phyloP scores from a whole-genome alignment of 2,113 vertebrate genomes.

The Ptilorrhoa leucosticta region DNA sequence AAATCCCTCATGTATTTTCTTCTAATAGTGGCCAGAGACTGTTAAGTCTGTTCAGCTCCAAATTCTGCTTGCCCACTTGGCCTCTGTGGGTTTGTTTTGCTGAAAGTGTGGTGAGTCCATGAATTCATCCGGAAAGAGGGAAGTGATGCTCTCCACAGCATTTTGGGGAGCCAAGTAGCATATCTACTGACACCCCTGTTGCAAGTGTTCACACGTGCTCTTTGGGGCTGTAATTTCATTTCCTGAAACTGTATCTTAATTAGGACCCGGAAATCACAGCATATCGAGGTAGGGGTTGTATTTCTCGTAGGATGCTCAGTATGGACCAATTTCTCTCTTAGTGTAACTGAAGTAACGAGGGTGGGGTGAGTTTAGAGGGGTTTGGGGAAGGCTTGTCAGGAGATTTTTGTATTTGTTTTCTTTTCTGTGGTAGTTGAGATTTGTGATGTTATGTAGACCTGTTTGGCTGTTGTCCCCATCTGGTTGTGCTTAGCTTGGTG shows the following conservation, averaged over 20 bases:
- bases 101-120: not conserved
- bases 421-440: not conserved
- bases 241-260: not conserved
- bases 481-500: not conserved
- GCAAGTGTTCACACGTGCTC: fast-evolving
- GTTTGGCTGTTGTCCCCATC: not conserved
- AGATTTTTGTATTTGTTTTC: not conserved
- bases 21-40: not conserved
- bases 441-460: not conserved
- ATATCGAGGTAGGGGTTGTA: fast-evolving
- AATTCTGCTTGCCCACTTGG: not conserved
- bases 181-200: not conserved
- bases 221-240: not conserved
- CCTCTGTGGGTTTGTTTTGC: not conserved
- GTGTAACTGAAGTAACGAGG: not conserved
- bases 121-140: not conserved
- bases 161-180: not conserved
- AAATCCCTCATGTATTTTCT: not conserved
- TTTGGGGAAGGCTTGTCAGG: fast-evolving
- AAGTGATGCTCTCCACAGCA: not conserved
- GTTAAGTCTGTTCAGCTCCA: not conserved
- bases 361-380: not conserved
- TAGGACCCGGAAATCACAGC: not conserved
- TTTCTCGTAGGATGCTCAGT: not conserved
- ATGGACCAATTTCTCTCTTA: not conserved